These are phyloP conservation scores for Epinotia nisella DNA, from an alignment of 2,888 invertebrate species.

Conservation along the genomic window DNA sequence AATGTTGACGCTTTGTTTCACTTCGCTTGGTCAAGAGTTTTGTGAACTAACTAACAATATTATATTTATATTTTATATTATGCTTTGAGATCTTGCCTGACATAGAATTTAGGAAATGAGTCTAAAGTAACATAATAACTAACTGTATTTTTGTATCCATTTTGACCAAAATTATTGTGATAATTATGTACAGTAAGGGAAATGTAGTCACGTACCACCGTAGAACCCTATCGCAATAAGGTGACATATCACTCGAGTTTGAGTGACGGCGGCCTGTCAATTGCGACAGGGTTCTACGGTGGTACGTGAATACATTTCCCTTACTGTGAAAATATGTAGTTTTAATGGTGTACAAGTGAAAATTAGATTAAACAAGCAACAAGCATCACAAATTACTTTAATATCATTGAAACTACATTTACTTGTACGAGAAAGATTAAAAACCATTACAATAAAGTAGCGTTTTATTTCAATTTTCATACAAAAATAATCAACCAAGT, in stretches of 20 bases:
- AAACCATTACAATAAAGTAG: conserved; percentile 28
- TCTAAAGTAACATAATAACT: conserved; percentile 22
- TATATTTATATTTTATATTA: conserved; percentile 2
- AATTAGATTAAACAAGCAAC: not conserved
- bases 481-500: conserved; percentile 23
- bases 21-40: not conserved
- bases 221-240: too few species aligned
- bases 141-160: conserved; percentile 21
- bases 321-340: conserved; percentile 6
- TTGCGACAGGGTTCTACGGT: too few species aligned
- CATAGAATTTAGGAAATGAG: conserved; percentile 18
- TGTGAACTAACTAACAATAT: not conserved
- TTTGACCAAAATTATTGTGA: conserved; percentile 40
- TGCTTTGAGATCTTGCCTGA: conserved; percentile 38
- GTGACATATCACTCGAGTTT: too few species aligned
- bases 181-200: conserved; percentile 17
- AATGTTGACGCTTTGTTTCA: not conserved
- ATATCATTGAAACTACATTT: conserved; percentile 15
- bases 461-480: conserved; percentile 31
- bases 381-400: conserved; percentile 18
- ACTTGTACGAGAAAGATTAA: conserved; percentile 31
- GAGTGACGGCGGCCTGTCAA: too few species aligned
- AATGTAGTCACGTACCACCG: too few species aligned
- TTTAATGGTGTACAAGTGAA: conserved; percentile 4
- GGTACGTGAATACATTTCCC: too few species aligned